Conservation (phyloP, 2,113 vertebrate genomes). For the zebrafish (Danio rerio) region GRCz12tu NC_133180.1:31108001-31108500, state of each 20-base stretch:
- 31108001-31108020: no score
- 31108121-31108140: no score
- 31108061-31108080: no score
- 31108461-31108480: constrained; percentile 43
- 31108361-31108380: constrained; percentile 57
- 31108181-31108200: not conserved
- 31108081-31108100: not conserved
- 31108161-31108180: not conserved
- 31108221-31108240: not conserved
- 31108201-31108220: not conserved
- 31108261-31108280: not conserved
- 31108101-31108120: not conserved
- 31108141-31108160: not conserved
- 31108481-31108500: constrained; percentile 36
- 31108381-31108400: constrained; percentile 11
- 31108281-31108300: not conserved
- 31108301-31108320: not conserved
- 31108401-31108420: constrained; percentile 41
- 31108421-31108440: constrained; percentile 19
- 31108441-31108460: constrained; percentile 48
- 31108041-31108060: not conserved
- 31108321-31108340: not conserved
- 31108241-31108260: not conserved
- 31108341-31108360: not conserved
- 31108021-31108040: not conserved